Conservation (phyloP, 2,797 vertebrate species). For the Anguilla obscura region DNA sequence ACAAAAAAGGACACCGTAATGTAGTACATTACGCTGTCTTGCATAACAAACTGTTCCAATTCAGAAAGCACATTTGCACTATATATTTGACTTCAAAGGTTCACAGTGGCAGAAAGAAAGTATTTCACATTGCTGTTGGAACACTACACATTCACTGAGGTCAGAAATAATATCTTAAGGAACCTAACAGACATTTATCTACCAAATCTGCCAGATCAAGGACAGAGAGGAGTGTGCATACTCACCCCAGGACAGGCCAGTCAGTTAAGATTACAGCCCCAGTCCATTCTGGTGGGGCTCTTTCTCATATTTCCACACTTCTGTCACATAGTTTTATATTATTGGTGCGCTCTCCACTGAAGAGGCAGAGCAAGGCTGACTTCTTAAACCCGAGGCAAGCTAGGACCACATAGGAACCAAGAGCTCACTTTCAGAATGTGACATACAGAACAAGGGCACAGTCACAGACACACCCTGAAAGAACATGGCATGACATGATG, state of each 20-base stretch:
- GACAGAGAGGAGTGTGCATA: background rate
- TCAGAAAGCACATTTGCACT: background rate
- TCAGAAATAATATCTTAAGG: background rate
- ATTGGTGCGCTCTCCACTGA: background rate
- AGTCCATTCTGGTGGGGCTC: background rate
- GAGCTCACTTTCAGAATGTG: background rate
- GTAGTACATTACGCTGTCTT: background rate
- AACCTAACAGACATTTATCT: background rate
- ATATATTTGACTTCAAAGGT: background rate
- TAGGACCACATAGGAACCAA: background rate
- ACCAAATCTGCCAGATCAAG: background rate
- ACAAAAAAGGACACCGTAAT: background rate
- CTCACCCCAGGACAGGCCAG: background rate
- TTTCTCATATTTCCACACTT: constrained; percentile 17
- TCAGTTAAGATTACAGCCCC: background rate
- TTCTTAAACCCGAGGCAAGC: background rate
- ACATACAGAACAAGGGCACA: background rate
- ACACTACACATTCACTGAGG: background rate
- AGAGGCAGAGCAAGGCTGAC: background rate
- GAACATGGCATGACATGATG: background rate
- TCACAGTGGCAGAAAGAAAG: background rate
- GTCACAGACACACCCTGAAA: background rate
- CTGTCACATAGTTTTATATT: background rate
- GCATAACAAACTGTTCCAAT: background rate
- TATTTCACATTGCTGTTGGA: background rate